Evolutionary conservation across 2,797 vertebrate species (phyloP).

Genomic region (Sus cebifrons): DNA sequence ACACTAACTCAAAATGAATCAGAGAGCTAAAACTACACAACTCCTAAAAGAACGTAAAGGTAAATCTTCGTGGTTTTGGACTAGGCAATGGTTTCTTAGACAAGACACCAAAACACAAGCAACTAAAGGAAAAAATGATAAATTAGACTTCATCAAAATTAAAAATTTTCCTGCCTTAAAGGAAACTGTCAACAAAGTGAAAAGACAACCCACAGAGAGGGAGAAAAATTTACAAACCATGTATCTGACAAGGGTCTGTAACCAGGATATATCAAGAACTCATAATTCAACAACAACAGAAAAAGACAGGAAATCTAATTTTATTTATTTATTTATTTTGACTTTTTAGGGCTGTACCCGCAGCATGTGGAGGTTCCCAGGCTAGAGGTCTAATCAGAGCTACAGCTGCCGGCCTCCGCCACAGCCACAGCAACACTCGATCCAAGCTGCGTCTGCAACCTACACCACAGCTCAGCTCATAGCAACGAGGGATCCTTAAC

Average conservation of each 20-base stretch:
- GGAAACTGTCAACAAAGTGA: neutral
- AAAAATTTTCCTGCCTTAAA: neutral
- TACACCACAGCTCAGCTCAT: no score
- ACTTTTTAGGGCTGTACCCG: no score
- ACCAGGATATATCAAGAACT: neutral
- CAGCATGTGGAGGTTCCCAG: no score
- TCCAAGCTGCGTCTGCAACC: no score
- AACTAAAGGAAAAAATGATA: neutral
- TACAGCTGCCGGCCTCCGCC: no score
- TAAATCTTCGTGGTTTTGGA: neutral
- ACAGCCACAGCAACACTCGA: no score
- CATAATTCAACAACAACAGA: constrained; percentile 7
- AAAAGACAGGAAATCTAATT: neutral
- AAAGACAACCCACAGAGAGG: neutral
- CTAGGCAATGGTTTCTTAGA: neutral
- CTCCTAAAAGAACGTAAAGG: neutral
- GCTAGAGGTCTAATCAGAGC: no score
- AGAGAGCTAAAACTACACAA: constrained; percentile 21
- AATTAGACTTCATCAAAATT: constrained; percentile 27
- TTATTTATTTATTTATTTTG: no score
- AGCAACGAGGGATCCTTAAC: no score
- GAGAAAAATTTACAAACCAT: constrained; percentile 17
- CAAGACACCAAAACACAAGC: neutral
- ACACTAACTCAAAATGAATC: constrained; percentile 27
- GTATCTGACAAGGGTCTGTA: neutral